A percentile compares a stretch with the other conserved stretches of the same genome.
Evolutionary conservation across 2,888 invertebrate species (phyloP).

Genomic region (Perithous albicinctus): DNA sequence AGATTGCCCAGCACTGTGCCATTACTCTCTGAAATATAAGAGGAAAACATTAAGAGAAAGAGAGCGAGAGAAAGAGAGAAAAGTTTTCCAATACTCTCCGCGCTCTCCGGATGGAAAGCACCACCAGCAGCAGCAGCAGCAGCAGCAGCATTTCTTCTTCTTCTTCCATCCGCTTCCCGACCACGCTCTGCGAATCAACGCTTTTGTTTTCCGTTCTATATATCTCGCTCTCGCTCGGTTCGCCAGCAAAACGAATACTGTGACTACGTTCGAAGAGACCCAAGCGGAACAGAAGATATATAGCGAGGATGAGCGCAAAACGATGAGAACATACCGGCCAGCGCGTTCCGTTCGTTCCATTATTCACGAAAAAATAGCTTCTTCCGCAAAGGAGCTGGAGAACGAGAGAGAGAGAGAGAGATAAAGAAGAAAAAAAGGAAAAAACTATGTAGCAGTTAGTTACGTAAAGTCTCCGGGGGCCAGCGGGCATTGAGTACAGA

Average conservation of each 20-base stretch:
- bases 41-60: slow-evolving; percentile 10
- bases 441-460: slow-evolving; percentile 37
- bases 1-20: slow-evolving; percentile 53
- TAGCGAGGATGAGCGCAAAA: slow-evolving; percentile 10
- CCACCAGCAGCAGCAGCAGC: no score
- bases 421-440: slow-evolving; percentile 40
- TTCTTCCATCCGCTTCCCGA: slow-evolving; percentile 31
- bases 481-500: slow-evolving; percentile 37
- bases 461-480: slow-evolving; percentile 57
- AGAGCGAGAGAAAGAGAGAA: slow-evolving; percentile 26
- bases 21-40: slow-evolving; percentile 35
- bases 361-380: slow-evolving; percentile 23
- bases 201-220: slow-evolving; percentile 57
- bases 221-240: slow-evolving; percentile 33
- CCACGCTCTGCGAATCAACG: slow-evolving; percentile 40
- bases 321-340: slow-evolving; percentile 20
- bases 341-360: slow-evolving; percentile 33
- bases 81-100: slow-evolving; percentile 64
- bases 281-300: background rate
- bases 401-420: slow-evolving; percentile 38
- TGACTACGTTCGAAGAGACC: background rate
- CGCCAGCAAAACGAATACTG: background rate
- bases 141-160: slow-evolving; percentile 35
- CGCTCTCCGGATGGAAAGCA: slow-evolving; percentile 45
- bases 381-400: slow-evolving; percentile 37